Conservation (phyloP, 2,888 invertebrate genomes). For the Cheilosia urbana region DNA sequence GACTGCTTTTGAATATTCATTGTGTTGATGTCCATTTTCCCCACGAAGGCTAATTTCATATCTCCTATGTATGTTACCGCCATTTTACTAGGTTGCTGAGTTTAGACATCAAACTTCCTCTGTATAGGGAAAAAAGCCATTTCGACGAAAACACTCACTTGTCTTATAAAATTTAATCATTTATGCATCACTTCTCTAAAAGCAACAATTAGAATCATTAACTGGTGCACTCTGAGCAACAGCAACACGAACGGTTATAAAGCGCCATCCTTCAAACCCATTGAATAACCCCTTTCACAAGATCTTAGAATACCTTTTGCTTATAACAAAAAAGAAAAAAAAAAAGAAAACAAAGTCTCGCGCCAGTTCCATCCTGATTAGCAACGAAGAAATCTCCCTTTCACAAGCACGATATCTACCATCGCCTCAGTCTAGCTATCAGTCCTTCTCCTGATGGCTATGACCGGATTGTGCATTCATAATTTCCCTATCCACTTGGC, state of each 20-base stretch:
- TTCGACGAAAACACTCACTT: too few species aligned
- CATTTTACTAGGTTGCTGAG: too few species aligned
- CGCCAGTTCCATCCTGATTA: slow-evolving; percentile 53
- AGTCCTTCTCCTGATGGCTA: slow-evolving; percentile 36
- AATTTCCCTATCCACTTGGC: slow-evolving; percentile 40
- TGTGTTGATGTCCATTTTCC: too few species aligned
- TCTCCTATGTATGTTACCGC: too few species aligned
- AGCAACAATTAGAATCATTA: slow-evolving; percentile 68
- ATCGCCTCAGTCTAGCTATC: slow-evolving; percentile 14
- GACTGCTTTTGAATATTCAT: too few species aligned
- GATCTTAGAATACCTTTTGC: slow-evolving; percentile 49
- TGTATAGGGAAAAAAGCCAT: too few species aligned
- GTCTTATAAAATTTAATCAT: slow-evolving; percentile 20
- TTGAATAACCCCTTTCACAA: slow-evolving; percentile 54
- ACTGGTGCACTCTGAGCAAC: slow-evolving; percentile 46
- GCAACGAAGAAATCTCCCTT: slow-evolving; percentile 32
- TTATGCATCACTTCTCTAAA: slow-evolving; percentile 54
- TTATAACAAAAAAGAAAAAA: slow-evolving; percentile 1
- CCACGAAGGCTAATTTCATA: too few species aligned
- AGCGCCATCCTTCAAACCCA: slow-evolving; percentile 13
- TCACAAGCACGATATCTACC: slow-evolving; percentile 7
- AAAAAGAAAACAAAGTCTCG: slow-evolving; percentile 40
- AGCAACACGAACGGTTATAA: slow-evolving; percentile 19
- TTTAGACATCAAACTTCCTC: too few species aligned
- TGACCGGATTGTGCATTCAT: slow-evolving; percentile 70